Base-by-base conservation (phyloP, 2,797 vertebrate genomes). In the Caiman crocodilus region DNA sequence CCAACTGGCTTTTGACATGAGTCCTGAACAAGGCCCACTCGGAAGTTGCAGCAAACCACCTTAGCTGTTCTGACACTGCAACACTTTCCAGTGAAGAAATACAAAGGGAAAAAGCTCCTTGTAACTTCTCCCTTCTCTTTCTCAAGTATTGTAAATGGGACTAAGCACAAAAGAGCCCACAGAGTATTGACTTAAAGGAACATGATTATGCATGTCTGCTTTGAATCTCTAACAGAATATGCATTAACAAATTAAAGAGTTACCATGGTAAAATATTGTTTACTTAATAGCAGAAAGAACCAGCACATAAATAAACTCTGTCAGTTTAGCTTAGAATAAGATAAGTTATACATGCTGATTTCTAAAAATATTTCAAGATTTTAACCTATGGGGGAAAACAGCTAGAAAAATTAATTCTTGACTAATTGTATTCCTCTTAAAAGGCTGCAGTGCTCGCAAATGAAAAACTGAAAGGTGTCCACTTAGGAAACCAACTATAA, bases 331-430 rank as follows among this genome's bases (percentile, higher is more conserved):
- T 96, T 90, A 85, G 18, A 87, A 76, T 74, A 77, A 79, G 85
- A 87, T 71, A 65, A 64, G 60, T 73, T 89, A 35, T 17, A 71
- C 15, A 83, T 26, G 73, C 6, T 80, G 86, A 15, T 89, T 84
- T 79, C 42, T 93, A 95, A 93, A 92, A 86, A 94, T 91, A 95
- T 93, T 95, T 90, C 77, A 91, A 73, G 32, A 77, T 94, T 89
- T 89, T 95, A 94, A 90, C 5, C 57, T 91, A 89, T 82, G 21
- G 56, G 13, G 23, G 79, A 93, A 94, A 89, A 69, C 80, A 94
- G 76, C 76, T 84, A 80, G 88, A 95, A 77, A 71, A 25, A 78
- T 67, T 65, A 77, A 28, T 76, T 58, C 16, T 87, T 71, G 55
- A 35, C 55, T 94, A 89, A 86, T 73, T 80, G 10, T 50, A 50